A percentile compares a stretch with the other conserved stretches of the same genome.
phyloP scores from a whole-genome alignment of 2,888 invertebrate genomes.

The Ommatoiulus sabulosus region DNA sequence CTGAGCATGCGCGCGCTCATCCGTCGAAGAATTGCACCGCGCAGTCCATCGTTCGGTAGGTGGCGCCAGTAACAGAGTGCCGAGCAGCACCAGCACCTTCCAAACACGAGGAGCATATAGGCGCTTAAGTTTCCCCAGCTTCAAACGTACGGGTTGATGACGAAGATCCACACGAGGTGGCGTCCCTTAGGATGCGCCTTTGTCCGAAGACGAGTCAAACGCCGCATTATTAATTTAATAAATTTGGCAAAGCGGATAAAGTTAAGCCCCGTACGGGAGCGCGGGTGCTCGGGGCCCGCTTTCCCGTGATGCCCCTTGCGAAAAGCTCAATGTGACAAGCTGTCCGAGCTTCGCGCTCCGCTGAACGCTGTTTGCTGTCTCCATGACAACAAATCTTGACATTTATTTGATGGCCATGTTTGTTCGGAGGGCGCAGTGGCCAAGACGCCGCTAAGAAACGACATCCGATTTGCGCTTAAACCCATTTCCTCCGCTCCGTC shows the following conservation, averaged over 20 bases:
- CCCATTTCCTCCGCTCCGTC: slow-evolving; percentile 45
- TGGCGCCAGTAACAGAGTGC: too few species aligned
- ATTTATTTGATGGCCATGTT: slow-evolving; percentile 54
- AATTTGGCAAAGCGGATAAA: slow-evolving; percentile 33
- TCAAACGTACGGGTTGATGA: background rate
- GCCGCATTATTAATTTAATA: slow-evolving; percentile 35
- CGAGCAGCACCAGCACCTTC: too few species aligned
- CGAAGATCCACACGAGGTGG: background rate
- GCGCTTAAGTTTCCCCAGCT: background rate
- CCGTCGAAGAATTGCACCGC: too few species aligned
- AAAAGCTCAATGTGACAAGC: slow-evolving; percentile 39
- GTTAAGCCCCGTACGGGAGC: background rate
- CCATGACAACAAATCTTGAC: slow-evolving; percentile 55
- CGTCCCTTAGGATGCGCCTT: background rate
- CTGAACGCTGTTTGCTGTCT: slow-evolving; percentile 52
- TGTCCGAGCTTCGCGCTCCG: slow-evolving; percentile 14
- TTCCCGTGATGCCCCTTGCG: slow-evolving; percentile 32
- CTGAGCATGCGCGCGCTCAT: too few species aligned
- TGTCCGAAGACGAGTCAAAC: background rate
- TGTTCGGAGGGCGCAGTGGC: slow-evolving; percentile 44
- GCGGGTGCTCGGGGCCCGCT: background rate
- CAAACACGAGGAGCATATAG: too few species aligned
- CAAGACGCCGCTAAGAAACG: slow-evolving; percentile 49
- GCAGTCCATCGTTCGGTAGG: too few species aligned
- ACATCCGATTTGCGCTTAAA: slow-evolving; percentile 49